Base-by-base conservation (phyloP, 2,888 invertebrate species). In the Tromatobia lineatoria region DNA sequence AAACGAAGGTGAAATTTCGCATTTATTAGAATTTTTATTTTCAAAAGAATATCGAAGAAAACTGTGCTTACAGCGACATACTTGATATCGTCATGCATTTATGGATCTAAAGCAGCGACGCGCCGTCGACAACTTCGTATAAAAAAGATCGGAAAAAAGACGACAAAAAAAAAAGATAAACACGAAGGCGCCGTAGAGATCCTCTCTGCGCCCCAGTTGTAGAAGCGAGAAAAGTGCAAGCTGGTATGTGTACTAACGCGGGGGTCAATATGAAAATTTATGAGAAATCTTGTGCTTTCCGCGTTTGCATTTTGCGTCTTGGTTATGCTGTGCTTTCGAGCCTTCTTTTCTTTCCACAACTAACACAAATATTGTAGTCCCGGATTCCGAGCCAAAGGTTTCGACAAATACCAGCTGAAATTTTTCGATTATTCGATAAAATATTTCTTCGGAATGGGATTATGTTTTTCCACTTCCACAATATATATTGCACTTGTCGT, bases 191-290 rank as follows among this genome's bases (percentile, higher is more conserved):
- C n/a, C 34, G 67, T 47, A 18, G 45, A 81, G 86, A 82, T 83
- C 83, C 86, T 83, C 80, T 88, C 85, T 86, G 77, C 86, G 85
- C 86, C 80, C 80, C 57, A 66, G 47, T 50, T 42, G 74, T 61
- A 54, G 38, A 76, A 59, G 77, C 45, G 38, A 38, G 47, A 66
- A 45, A 69, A 45, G 15, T 47, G 52, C 25, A 45, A 25, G 59
- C 2, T 4, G 4, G 29, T 29, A 47, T 42, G 29, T 29, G 29
- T 29, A 29, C 29, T 29, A 29, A 3, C 29, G 29, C 29, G 29
- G 29, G 29, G 29, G 29, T 29, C 29, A 29, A 29, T 29, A 29
- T 29, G 29, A 29, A 29, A 29, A 29, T 29, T 29, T 29, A 29
- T 29, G 29, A 29, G 29, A 29, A 29, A 29, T 29, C 29, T 29